Conservation (phyloP, 2,888 invertebrate species). For the Cancer borealis region DNA sequence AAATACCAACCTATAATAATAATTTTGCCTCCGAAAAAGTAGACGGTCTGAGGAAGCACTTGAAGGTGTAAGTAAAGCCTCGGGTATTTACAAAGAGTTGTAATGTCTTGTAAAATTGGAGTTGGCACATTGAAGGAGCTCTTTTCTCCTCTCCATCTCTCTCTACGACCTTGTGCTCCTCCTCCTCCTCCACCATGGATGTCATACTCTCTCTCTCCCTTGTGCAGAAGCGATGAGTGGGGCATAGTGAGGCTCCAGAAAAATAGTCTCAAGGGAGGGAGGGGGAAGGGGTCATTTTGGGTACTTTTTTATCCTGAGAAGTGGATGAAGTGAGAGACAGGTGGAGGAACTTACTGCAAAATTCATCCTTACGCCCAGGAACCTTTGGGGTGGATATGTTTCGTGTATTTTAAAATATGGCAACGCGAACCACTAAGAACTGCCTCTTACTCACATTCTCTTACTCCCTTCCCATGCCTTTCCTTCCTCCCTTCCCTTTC, state of each 20-base stretch:
- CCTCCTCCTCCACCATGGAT: not conserved
- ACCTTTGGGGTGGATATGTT: not conserved
- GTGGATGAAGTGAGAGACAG: not conserved
- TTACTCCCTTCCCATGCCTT: not conserved
- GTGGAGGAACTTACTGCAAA: not conserved
- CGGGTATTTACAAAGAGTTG: not conserved
- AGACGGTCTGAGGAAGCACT: not conserved
- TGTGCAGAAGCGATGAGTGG: not conserved
- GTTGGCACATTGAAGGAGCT: not conserved
- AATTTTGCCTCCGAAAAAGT: not conserved
- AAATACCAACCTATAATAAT: not conserved
- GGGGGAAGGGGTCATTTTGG: not conserved
- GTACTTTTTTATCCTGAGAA: not conserved
- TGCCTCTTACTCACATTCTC: not conserved
- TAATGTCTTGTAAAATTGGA: conserved; percentile 35
- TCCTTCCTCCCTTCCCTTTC: not conserved
- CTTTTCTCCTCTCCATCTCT: conserved; percentile 26
- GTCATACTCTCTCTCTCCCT: not conserved
- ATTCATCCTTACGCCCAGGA: conserved; percentile 8
- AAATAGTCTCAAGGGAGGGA: not conserved
- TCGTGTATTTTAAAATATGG: conserved; percentile 18
- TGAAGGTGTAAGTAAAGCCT: not conserved
- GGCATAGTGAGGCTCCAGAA: conserved; percentile 1
- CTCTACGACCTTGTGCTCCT: conserved; percentile 36
- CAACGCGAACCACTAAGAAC: not conserved